A percentile compares a stretch with the other conserved stretches of the same genome.
Conservation (phyloP, 1,140 invertebrate species). For the Drosophila tropicalis region DNA sequence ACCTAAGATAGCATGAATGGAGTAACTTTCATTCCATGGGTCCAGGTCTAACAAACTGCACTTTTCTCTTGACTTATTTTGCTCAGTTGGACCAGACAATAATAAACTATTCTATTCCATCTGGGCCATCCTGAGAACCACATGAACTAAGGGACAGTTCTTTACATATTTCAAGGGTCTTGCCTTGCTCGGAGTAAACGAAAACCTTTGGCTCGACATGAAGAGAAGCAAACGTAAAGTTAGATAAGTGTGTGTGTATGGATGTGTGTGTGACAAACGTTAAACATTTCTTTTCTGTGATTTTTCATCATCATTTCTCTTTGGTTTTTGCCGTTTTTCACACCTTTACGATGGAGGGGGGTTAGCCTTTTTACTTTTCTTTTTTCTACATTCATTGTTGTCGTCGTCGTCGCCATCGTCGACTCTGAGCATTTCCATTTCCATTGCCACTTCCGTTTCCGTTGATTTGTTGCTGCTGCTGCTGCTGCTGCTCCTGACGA, state of each 20-base stretch:
- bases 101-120: too few species aligned
- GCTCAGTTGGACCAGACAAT: too few species aligned
- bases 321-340: constrained; percentile 40
- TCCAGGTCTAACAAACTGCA: too few species aligned
- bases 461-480: constrained; percentile 72
- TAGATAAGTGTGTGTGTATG: constrained; percentile 14
- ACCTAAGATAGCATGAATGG: too few species aligned
- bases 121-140: too few species aligned
- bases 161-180: too few species aligned
- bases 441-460: constrained; percentile 78
- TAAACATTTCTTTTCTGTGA: constrained; percentile 56
- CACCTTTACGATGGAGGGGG: constrained; percentile 34
- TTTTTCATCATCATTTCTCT: constrained; percentile 71
- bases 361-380: constrained; percentile 47
- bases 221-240: neutral
- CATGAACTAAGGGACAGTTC: too few species aligned
- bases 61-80: too few species aligned
- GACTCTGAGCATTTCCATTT: constrained; percentile 69
- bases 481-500: constrained; percentile 9
- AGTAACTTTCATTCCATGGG: too few species aligned
- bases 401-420: constrained; percentile 36
- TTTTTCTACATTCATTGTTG: constrained; percentile 24
- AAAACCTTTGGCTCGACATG: neutral
- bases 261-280: constrained; percentile 46
- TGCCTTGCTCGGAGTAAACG: too few species aligned